A percentile compares a stretch with the other conserved stretches of the same genome.
These are phyloP conservation scores for Florisuga fusca DNA, from an alignment of 2,797 vertebrate species.

Conservation along the genomic window DNA sequence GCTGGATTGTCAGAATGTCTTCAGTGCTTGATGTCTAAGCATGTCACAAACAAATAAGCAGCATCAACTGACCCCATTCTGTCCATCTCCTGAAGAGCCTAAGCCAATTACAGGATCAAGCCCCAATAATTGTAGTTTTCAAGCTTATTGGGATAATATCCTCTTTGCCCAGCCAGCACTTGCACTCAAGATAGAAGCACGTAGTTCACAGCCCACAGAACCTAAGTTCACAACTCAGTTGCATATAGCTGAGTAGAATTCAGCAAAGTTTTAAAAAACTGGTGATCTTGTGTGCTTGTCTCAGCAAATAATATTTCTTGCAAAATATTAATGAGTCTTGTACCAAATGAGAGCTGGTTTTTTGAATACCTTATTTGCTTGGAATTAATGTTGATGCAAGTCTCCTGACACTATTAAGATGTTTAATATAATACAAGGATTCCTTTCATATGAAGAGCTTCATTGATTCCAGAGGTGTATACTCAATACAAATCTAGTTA, in stretches of 20 bases:
- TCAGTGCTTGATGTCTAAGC: background rate
- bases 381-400: background rate
- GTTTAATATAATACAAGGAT: slow-evolving; percentile 69
- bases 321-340: background rate
- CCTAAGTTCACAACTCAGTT: background rate
- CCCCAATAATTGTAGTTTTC: background rate
- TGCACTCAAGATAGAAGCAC: fast-evolving
- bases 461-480: slow-evolving; percentile 78
- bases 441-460: slow-evolving; percentile 59
- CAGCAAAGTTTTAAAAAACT: background rate
- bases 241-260: background rate
- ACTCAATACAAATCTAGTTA: slow-evolving; percentile 84
- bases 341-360: background rate
- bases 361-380: background rate
- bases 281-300: background rate
- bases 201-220: background rate
- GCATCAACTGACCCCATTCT: background rate
- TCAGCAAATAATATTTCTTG: background rate
- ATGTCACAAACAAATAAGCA: background rate
- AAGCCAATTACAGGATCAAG: background rate
- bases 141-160: background rate
- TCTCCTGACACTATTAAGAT: slow-evolving; percentile 15
- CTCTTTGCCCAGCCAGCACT: background rate
- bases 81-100: background rate
- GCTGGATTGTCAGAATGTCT: background rate